These are phyloP conservation scores for Kradibia gibbosae DNA, from an alignment of 1,140 invertebrate species.

Conservation along the genomic window DNA sequence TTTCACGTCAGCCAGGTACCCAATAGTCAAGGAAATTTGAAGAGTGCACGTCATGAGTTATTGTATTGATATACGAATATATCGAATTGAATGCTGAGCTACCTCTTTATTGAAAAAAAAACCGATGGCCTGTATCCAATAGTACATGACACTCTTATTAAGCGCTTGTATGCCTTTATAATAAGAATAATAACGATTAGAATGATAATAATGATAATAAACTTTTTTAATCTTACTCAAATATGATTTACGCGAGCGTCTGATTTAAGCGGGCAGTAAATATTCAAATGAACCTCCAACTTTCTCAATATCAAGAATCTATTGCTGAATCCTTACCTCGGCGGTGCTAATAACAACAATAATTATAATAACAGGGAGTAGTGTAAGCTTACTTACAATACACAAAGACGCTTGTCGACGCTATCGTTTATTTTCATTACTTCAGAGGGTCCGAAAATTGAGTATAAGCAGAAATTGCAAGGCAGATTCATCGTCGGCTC, in stretches of 20 bases:
- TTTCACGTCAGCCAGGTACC: conserved; percentile 1
- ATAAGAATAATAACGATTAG: not conserved
- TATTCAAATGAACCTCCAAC: not conserved
- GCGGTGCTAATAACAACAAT: too few relatives aligned
- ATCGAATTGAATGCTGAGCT: not conserved
- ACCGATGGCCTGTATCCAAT: not conserved
- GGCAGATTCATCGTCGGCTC: too few relatives aligned
- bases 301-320: not conserved
- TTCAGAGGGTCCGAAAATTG: too few relatives aligned
- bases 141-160: not conserved
- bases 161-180: not conserved
- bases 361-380: too few relatives aligned
- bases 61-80: not conserved
- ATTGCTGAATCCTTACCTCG: too few relatives aligned
- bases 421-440: too few relatives aligned
- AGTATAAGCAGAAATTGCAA: too few relatives aligned
- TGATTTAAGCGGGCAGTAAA: not conserved
- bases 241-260: not conserved
- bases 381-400: too few relatives aligned
- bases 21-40: not conserved
- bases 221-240: not conserved
- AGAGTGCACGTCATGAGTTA: not conserved
- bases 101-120: not conserved
- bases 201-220: not conserved
- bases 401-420: too few relatives aligned